Evolutionary conservation across 2,888 invertebrate genomes (phyloP), one percentile per base, ranked within the genome.

Genomic region (Zhuqinia jingwanae): DNA sequence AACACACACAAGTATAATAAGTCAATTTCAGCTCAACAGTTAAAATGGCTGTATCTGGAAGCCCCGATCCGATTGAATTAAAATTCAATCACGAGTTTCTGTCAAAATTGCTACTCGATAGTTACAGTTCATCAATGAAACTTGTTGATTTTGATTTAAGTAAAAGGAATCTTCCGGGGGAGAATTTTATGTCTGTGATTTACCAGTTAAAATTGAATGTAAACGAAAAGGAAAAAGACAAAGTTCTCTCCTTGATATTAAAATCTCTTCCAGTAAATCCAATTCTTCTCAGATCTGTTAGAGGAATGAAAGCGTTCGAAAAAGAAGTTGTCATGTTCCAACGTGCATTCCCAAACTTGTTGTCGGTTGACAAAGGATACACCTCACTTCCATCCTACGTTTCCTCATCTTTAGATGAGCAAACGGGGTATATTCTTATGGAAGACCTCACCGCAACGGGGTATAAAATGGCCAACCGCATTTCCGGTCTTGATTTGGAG

Each of bases 211-310:
- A 11, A 1, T 27, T 65, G 25, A 78, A 45, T n/a, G n/a, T n/a
- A 15, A 47, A 47, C 27, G 47, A 27, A 53, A 27, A 76, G 13
- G 63, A 47, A 10, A 45, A 20, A 1, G 60, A 60, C 17, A 17
- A 42, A 5, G 17, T 0, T n/a, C 1, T 68, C 10, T 17, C 53
- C n/a, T n/a, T 63, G 63, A 42, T 78, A 15, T 45, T 78, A 25
- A 78, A 78, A 65, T 25, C 78, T 2, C 65, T 78, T 0, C 78
- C 78, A 47, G 25, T 42, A 27, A 78, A 78, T 30, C 50, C 78
- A 0, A 47, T 63, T 0, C 27, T 78, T 15, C 22, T 78, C 8
- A 63, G 63, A 42, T 78, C 45, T 20, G 47, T 63, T 8, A 17
- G 63, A 15, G 63, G 45, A 15, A 25, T 78, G 27, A 63, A 63